Percentiles rank a stretch among this genome's conserved stretches.
phyloP scores from a whole-genome alignment of 2,113 vertebrate genomes.

The Coptodon bakossiorum region DNA sequence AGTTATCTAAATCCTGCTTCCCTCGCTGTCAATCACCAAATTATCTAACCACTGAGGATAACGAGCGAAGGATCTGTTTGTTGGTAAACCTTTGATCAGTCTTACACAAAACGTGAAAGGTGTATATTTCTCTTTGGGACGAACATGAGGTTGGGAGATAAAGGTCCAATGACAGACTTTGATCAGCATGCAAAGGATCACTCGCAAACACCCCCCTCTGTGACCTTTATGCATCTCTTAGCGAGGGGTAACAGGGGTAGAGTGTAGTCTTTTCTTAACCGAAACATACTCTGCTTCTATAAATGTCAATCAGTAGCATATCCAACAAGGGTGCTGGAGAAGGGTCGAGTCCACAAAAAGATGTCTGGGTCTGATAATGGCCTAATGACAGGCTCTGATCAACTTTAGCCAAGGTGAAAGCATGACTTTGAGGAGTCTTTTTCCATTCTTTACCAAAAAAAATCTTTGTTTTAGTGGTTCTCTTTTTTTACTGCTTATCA shows the following conservation, averaged over 20 bases:
- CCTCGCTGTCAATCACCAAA: neutral
- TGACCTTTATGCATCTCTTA: neutral
- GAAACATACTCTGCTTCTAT: neutral
- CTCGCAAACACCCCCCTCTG: neutral
- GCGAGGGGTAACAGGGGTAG: neutral
- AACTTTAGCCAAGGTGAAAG: slow-evolving; percentile 20
- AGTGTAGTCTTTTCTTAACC: neutral
- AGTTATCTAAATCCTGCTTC: neutral
- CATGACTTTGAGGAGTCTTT: slow-evolving; percentile 20
- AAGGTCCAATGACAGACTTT: slow-evolving; percentile 37
- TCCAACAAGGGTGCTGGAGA: slow-evolving; percentile 6
- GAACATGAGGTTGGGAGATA: neutral
- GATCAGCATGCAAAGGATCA: slow-evolving; percentile 33
- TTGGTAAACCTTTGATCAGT: slow-evolving; percentile 5
- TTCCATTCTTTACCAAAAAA: neutral
- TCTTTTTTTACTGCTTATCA: slow-evolving; percentile 6
- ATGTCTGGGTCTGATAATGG: slow-evolving; percentile 53
- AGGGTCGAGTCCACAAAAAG: slow-evolving; percentile 8
- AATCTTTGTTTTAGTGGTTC: neutral
- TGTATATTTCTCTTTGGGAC: neutral
- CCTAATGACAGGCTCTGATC: slow-evolving; percentile 47
- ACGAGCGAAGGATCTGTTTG: neutral
- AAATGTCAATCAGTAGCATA: slow-evolving; percentile 34
- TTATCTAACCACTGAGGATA: neutral
- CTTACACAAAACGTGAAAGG: neutral